Base-by-base conservation (phyloP, 2,113 vertebrate species). In the Corythoichthys intestinalis region DNA sequence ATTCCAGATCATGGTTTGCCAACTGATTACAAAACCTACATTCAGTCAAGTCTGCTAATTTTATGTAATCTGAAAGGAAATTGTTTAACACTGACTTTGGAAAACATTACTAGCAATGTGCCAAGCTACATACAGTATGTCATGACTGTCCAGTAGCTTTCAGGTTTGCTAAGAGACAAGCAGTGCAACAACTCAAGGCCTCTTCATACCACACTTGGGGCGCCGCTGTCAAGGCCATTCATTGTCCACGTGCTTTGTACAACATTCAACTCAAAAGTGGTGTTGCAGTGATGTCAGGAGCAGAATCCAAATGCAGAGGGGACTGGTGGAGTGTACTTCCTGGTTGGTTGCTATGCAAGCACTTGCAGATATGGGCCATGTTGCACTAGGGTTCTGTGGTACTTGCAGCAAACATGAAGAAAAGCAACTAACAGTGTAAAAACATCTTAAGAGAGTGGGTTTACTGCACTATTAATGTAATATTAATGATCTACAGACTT, bases 81-180 rank as follows among this genome's bases (percentile, higher is more conserved):
- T 38, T 17, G 10, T 38, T 6, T 14, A 59, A 11, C 6, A 38
- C 35, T 44, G 38, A 61, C 59, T 15, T 59, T 59, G 14, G 14
- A 41, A 61, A 61, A 61, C 38, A 41, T 61, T 61, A 41, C 38
- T 17, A 41, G 38, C 37, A 61, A 39, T 10, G 58, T 41, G 38
- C 17, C 59, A 44, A 44, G n/a, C 38, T 10, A 28, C 7, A 54
- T 41, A 41, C 20, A 28, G 20, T 52, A 52, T 38, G 37, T 59
- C 13, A 38, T 7, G 35, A 59, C 35, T 59, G 57, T 17, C 57
- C 57, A 59, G 35, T 39, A 8, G 57, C 35, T 39, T 59, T 38
- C 57, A 17, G 15, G 35, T 35, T 59, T 59, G 57, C 57, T 59
- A 59, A 38, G 57, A 35, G 57, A 59, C 57, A 38, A 59, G 57